Evolutionary conservation across 2,888 invertebrate genomes (phyloP), one percentile per base, ranked within the genome.

Genomic region (Tipula vernalis): DNA sequence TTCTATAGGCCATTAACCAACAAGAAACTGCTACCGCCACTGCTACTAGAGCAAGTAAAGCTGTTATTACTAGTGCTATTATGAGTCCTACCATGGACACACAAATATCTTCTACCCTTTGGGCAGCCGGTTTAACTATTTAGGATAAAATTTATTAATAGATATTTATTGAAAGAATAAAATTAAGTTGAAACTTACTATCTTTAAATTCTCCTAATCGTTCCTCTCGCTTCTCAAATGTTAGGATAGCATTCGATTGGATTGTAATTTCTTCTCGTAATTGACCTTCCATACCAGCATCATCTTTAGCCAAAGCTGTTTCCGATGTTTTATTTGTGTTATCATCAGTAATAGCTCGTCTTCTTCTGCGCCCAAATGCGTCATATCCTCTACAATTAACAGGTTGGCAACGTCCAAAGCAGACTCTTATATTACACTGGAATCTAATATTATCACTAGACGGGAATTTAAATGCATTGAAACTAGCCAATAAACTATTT

Each of bases 391-490:
- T 95, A 91, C 98, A 98, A 90, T 98, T 98, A 2, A 98, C 98
- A 89, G 98, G 98, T 93, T 98, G 98, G 91, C 98, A 98, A 92
- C 95, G 96, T 91, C 98, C 98, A 90, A 98, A 98, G 93, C 98
- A 98, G 10, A 98, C 98, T 87, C 98, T 94, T 89, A 98, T 97
- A 91, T 98, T 98, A 91, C 98, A 98, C 91, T 98, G 98, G 96
- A 98, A 98, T 91, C 97, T 93, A 89, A 98, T 97, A 90, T 97
- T 98, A 90, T 98, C 98, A 90, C 97, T 97, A 89, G 96, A 97
- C 0, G 98, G 98, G 94, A 98, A 98, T 90, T 98, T 98, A 91
- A 98, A 98, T 3, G 98, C 98, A 90, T 97, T 97, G 92, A 98
- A 98, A 89, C 96, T 95, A 88, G 98, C 98, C 90, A 96, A 93